These are phyloP conservation scores for Apocheima hispidaria DNA, from an alignment of 2,888 invertebrate genomes.

Conservation along the genomic window DNA sequence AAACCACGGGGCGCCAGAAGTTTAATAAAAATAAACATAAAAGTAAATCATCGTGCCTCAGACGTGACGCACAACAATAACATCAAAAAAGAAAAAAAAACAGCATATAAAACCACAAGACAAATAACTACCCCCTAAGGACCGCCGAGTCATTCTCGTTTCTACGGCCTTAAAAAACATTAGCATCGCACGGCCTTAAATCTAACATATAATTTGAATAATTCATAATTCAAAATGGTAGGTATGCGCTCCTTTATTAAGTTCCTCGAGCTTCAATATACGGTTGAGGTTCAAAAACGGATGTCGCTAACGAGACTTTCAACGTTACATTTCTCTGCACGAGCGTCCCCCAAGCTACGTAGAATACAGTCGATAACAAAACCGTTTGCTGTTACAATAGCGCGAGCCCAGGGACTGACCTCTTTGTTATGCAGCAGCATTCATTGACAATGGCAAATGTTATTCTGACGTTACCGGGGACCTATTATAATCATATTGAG, in stretches of 20 bases:
- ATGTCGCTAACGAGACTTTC: conserved; percentile 41
- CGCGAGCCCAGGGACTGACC: conserved; percentile 2
- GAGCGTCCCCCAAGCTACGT: conserved; percentile 6
- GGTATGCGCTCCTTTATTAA: conserved; percentile 35
- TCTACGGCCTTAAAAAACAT: conserved; percentile 38
- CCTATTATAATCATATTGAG: conserved; percentile 7
- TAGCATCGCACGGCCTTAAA: conserved; percentile 39
- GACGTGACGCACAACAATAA: conserved; percentile 30
- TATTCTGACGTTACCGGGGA: conserved; percentile 8
- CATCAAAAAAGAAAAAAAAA: conserved; percentile 23
- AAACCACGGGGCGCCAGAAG: too few species aligned
- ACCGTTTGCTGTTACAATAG: conserved; percentile 22
- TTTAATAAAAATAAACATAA: too few species aligned
- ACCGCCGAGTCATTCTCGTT: conserved; percentile 31
- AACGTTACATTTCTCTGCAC: conserved; percentile 29
- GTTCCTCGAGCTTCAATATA: conserved; percentile 31
- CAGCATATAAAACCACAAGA: conserved; percentile 30
- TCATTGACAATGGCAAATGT: conserved; percentile 17
- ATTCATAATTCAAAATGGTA: conserved; percentile 45
- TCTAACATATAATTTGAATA: conserved; percentile 49
- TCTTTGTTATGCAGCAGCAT: conserved; percentile 18
- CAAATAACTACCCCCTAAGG: conserved; percentile 35
- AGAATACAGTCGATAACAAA: conserved; percentile 18
- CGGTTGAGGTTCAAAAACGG: conserved; percentile 36
- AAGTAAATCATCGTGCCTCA: conserved; percentile 17